Conservation (phyloP, 2,113 vertebrate species). For the Tursiops truncatus region DNA sequence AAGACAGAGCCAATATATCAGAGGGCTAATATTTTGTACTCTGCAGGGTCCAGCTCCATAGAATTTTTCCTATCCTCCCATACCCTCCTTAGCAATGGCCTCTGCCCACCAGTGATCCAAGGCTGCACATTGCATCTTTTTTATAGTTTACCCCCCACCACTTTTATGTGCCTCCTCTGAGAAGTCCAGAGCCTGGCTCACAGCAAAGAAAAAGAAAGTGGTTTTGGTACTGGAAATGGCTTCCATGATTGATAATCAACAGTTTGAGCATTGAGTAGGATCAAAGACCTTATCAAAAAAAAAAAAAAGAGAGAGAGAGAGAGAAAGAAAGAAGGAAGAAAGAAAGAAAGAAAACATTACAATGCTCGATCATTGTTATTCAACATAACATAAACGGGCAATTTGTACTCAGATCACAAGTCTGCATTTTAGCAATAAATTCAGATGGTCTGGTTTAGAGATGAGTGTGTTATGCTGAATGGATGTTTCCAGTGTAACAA, state of each 20-base stretch:
- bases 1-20: not conserved
- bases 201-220: not conserved
- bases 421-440: constrained; percentile 16
- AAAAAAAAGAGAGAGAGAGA: no score
- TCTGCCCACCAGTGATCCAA: not conserved
- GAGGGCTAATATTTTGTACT: not conserved
- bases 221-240: not conserved
- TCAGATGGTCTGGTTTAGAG: not conserved
- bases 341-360: not conserved
- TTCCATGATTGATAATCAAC: not conserved
- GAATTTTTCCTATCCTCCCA: not conserved
- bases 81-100: not conserved
- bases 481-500: constrained; percentile 48
- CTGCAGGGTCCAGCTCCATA: no score
- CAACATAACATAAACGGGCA: not conserved
- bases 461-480: constrained; percentile 7
- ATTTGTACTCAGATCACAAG: not conserved
- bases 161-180: not conserved
- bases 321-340: not conserved
- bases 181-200: not conserved
- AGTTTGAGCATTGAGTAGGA: not conserved
- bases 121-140: not conserved
- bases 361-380: not conserved
- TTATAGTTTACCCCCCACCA: not conserved
- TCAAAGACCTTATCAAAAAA: not conserved